Conservation (phyloP, 2,888 invertebrate genomes). For the Tyria jacobaeae region DNA sequence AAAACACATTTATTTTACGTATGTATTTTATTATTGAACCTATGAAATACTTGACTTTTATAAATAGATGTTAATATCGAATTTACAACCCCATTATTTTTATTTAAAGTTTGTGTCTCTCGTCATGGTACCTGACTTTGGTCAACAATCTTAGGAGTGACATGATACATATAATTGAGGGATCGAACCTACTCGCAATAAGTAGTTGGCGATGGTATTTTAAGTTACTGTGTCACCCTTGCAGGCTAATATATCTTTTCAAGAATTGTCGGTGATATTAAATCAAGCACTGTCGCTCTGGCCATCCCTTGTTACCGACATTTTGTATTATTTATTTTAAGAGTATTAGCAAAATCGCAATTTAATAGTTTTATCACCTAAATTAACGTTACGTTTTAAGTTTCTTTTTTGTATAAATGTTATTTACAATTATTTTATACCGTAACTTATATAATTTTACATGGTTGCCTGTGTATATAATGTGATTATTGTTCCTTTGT, state of each 20-base stretch:
- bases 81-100: background rate
- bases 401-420: slow-evolving; percentile 24
- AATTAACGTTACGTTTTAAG: slow-evolving; percentile 23
- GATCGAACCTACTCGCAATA: background rate
- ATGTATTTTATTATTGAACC: slow-evolving; percentile 18
- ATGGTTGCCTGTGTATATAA: slow-evolving; percentile 8
- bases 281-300: background rate
- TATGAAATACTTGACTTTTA: slow-evolving; percentile 23
- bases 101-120: too few species aligned
- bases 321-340: slow-evolving; percentile 36
- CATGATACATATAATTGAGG: background rate
- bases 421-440: slow-evolving; percentile 16
- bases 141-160: background rate
- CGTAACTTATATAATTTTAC: slow-evolving; percentile 25
- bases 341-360: slow-evolving; percentile 25
- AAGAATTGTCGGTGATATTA: background rate
- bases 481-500: slow-evolving; percentile 32
- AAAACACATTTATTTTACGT: slow-evolving; percentile 15
- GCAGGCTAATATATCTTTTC: background rate
- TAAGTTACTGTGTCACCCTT: background rate
- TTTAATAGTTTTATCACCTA: slow-evolving; percentile 28
- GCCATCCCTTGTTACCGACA: slow-evolving; percentile 4
- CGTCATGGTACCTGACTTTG: too few species aligned
- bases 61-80: slow-evolving; percentile 9
- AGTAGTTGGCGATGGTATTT: too few species aligned